Base-by-base conservation (phyloP, 2,888 invertebrate genomes). In the Phorcus lineatus region DNA sequence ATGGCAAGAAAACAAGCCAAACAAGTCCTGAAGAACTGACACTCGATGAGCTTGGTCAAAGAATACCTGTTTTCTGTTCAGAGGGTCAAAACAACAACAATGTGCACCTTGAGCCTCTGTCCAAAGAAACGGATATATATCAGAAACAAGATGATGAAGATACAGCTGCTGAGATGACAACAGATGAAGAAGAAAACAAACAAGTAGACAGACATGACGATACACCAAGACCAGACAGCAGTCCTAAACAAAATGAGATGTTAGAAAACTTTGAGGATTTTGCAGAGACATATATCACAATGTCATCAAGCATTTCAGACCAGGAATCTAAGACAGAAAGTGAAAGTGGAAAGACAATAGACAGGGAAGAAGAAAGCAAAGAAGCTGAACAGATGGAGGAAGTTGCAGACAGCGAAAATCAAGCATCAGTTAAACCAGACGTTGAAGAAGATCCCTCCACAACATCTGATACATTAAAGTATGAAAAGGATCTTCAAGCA, bases 251-350 rank as follows among this genome's bases (percentile, higher is more conserved):
- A 19, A 28, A 19, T 70, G 36, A 70, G 19, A 31, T 70, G 36
- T 70, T 70, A 40, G 70, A 70, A 19, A 13, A 70, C 19, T 70
- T 70, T 70, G 70, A 70, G 40, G 70, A 70, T 11, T 70, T 70
- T 70, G 70, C 70, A 36, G 70, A 70, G 36, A 70, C 16, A 11
- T 70, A 70, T 24, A 70, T 70, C 24, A 36, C 31, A 70, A 70
- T 70, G 70, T 70, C 70, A n/a, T 70, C 70, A 40, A 70, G 70
- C 19, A 70, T 70, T 31, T 70, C 70, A n/a, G 70, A 70, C 19
- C 31, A 70, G 3, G 40, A 19, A 36, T 70, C 70, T 7, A 70
- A 70, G 36, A n/a, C 70, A 70, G 70, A 31, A n/a, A 31, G 11
- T 22, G 62, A 62, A 24, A 16, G 13, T 16, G 13, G 13, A 62